Evolutionary conservation across 2,888 invertebrate genomes (phyloP).

Genomic region (Dolichomitus sp.): DNA sequence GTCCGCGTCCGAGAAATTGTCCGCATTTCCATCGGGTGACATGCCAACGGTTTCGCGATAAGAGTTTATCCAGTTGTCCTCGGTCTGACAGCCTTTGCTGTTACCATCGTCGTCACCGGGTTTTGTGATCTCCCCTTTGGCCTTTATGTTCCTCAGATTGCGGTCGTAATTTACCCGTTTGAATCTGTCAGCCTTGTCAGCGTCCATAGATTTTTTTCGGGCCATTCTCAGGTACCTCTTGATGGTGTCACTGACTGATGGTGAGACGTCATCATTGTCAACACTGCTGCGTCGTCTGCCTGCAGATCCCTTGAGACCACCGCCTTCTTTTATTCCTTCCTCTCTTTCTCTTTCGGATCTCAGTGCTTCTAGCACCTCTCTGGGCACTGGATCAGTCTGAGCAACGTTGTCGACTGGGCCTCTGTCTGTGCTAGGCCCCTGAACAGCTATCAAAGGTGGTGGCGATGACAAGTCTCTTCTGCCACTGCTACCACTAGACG

Average conservation of each 20-base stretch:
- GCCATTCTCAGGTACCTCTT: conserved; percentile 95
- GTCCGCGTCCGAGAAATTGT: conserved; percentile 80
- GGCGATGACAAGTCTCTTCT: conserved; percentile 86
- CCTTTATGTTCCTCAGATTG: conserved; percentile 93
- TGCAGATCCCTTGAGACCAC: conserved; percentile 79
- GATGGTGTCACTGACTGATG: conserved; percentile 95
- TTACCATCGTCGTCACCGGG: conserved; percentile 93
- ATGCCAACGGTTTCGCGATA: conserved; percentile 87
- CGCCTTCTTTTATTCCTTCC: conserved; percentile 79
- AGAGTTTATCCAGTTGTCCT: conserved; percentile 91
- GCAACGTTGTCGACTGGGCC: conserved; percentile 87
- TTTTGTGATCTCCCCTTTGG: conserved; percentile 91
- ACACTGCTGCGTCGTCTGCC: conserved; percentile 91
- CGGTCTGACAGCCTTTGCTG: conserved; percentile 92
- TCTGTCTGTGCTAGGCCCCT: conserved; percentile 88
- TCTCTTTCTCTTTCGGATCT: conserved; percentile 87
- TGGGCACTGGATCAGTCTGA: conserved; percentile 89
- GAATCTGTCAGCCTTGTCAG: conserved; percentile 93
- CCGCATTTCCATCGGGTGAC: conserved; percentile 81
- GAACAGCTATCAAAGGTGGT: conserved; percentile 91
- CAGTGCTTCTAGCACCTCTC: conserved; percentile 87
- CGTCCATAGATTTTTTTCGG: conserved; percentile 94
- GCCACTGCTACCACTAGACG: conserved; percentile 35
- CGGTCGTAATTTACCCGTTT: conserved; percentile 96
- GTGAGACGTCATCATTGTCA: conserved; percentile 94